A percentile compares a stretch with the other conserved stretches of the same genome.
Conservation (phyloP, 2,888 invertebrate species). For the Orgyia antiqua region DNA sequence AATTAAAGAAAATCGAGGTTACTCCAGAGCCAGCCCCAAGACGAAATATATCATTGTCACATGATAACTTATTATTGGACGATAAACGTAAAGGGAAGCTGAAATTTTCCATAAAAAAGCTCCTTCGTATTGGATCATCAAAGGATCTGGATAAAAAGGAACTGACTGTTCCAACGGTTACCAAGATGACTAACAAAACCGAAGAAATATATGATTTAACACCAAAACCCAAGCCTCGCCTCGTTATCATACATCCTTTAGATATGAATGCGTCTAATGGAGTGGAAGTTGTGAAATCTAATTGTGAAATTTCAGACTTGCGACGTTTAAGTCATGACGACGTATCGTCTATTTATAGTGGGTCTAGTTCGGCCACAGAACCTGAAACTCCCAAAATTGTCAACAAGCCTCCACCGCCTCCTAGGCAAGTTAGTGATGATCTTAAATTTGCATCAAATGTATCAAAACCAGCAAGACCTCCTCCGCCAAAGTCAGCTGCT, state of each 20-base stretch:
- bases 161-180: conserved; percentile 51
- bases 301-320: conserved; percentile 59
- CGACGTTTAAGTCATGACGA: conserved; percentile 71
- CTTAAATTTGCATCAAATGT: conserved; percentile 70
- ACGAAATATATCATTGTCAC: conserved; percentile 84
- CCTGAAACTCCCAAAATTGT: conserved; percentile 57
- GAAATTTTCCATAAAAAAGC: conserved; percentile 90
- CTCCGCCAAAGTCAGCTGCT: conserved; percentile 84
- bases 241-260: conserved; percentile 92
- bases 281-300: conserved; percentile 84
- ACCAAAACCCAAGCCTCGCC: conserved; percentile 83
- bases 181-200: conserved; percentile 69
- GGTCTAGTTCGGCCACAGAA: conserved; percentile 57
- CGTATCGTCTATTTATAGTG: conserved; percentile 73
- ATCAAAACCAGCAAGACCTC: conserved; percentile 83
- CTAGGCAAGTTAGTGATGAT: conserved; percentile 76
- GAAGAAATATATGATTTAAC: conserved; percentile 77
- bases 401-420: conserved; percentile 87
- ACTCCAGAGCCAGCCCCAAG: conserved; percentile 83
- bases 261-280: conserved; percentile 88
- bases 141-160: conserved; percentile 82
- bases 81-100: conserved; percentile 83
- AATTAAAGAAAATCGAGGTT: conserved; percentile 43
- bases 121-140: conserved; percentile 86
- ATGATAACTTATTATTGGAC: conserved; percentile 81